Evolutionary conservation across 2,888 invertebrate species (phyloP).

Genomic region (Myathropa florea): DNA sequence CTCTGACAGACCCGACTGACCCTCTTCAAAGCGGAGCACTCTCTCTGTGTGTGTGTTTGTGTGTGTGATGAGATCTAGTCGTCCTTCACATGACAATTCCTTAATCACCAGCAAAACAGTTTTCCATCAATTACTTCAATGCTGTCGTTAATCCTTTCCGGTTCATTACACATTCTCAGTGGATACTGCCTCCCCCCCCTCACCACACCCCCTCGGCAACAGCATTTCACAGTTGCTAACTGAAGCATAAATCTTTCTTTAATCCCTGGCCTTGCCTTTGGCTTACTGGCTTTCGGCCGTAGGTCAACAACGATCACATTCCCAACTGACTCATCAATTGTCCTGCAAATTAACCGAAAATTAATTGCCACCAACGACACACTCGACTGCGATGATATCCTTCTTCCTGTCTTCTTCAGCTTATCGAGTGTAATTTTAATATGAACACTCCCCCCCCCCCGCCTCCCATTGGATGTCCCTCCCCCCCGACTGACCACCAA

Average conservation of each 20-base stretch:
- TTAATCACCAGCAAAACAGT: slow-evolving; percentile 39
- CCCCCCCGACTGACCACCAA: background rate
- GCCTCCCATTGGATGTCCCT: background rate
- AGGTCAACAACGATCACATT: slow-evolving; percentile 66
- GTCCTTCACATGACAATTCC: slow-evolving; percentile 39
- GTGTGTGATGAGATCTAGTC: background rate
- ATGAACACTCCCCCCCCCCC: background rate
- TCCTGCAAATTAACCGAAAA: slow-evolving; percentile 67
- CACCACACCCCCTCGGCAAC: too few relatives aligned
- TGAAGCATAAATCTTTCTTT: slow-evolving; percentile 62
- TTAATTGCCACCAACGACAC: slow-evolving; percentile 55
- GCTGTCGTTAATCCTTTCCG: slow-evolving; percentile 68
- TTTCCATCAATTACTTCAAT: slow-evolving; percentile 63
- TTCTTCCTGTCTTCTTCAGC: slow-evolving; percentile 36
- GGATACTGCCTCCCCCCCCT: slow-evolving; percentile 34
- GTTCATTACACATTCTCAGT: slow-evolving; percentile 62
- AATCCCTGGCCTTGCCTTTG: slow-evolving; percentile 55
- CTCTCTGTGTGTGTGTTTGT: background rate
- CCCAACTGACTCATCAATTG: slow-evolving; percentile 67
- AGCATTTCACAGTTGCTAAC: slow-evolving; percentile 50
- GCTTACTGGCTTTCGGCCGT: slow-evolving; percentile 53
- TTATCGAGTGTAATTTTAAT: slow-evolving; percentile 49
- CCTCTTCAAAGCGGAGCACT: background rate
- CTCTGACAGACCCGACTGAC: background rate
- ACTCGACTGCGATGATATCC: slow-evolving; percentile 24